Base-by-base conservation (phyloP, 2,888 invertebrate genomes). In the Zeuzera pyrina region DNA sequence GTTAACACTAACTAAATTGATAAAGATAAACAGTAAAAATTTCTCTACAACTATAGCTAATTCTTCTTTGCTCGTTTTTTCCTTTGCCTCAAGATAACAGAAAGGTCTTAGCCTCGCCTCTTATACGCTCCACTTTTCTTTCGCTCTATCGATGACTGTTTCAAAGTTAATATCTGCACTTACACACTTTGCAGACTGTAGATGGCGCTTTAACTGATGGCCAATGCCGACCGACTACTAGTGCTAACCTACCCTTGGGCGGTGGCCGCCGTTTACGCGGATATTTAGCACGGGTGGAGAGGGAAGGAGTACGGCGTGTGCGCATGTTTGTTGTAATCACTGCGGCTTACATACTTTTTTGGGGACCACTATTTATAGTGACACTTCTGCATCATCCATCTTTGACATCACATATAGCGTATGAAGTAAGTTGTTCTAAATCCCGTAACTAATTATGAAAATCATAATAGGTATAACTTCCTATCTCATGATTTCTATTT, bases 281-380 rank as follows among this genome's bases (percentile, higher is more conserved):
- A 44, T 92, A 93, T 70, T 78, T 93, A 41, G 87, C 89, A 38
- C 84, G 92, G 43, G 90, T 93, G 71, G 93, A 93, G 60, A 78
- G 89, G 15, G 93, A 93, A 57, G 93, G 93, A 0, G 91, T 93
- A 30, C 89, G 92, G 47, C 84, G 92, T 35, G 93, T 94, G 31
- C 90, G 93, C 69, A 93, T 93, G 91, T 93, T 94, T 72, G 87
- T 92, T 39, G 91, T 93, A 51, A 91, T 93, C 59, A 92, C 92
- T 1, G 90, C 91, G 1, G 92, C 93, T 15, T 95, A 94, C 69
- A 87, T 94, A 25, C 84, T 94, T 31, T 95, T 94, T 77, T 95
- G 95, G 95, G 94, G 94, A 41, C 95, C 95, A 8, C 81, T 95
- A 41, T 95, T 95, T 76, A 87, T 94, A 47, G 91, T 94, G 48